Conservation (phyloP, 1,140 invertebrate genomes). For the Lysiphlebus fabarum region DNA sequence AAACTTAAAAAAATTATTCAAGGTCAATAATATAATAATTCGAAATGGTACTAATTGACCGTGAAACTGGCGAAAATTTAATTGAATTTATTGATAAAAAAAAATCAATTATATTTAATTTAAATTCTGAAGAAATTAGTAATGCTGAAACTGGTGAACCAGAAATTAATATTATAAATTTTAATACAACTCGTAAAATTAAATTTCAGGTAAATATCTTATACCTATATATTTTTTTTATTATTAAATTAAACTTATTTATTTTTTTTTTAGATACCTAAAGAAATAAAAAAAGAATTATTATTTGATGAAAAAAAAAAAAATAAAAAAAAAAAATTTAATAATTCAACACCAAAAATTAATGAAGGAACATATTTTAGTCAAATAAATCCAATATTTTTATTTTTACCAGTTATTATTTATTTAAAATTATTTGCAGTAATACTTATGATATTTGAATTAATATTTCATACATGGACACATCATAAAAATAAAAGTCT, state of each 20-base stretch:
- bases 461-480: constrained; percentile 56
- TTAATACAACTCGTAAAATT: constrained; percentile 28
- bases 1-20: too few species aligned
- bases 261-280: constrained; percentile 45
- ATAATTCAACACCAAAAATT: constrained; percentile 29
- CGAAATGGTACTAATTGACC: constrained; percentile 35
- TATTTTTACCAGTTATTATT: constrained; percentile 41
- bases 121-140: constrained; percentile 19
- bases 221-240: constrained; percentile 9
- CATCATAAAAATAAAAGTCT: constrained; percentile 58
- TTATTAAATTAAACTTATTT: too few species aligned
- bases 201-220: constrained; percentile 41
- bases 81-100: constrained; percentile 19
- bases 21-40: not conserved
- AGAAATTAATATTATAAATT: constrained; percentile 29
- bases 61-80: constrained; percentile 44
- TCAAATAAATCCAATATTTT: constrained; percentile 43
- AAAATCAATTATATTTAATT: not conserved
- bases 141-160: constrained; percentile 48
- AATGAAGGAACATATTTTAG: constrained; percentile 41
- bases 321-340: constrained; percentile 30
- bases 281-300: constrained; percentile 37
- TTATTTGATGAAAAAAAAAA: constrained; percentile 29
- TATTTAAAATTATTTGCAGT: constrained; percentile 45
- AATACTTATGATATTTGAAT: constrained; percentile 40